A percentile compares a stretch with the other conserved stretches of the same genome.
Conservation (phyloP, 2,113 vertebrate species). For the Philantomba maxwellii region DNA sequence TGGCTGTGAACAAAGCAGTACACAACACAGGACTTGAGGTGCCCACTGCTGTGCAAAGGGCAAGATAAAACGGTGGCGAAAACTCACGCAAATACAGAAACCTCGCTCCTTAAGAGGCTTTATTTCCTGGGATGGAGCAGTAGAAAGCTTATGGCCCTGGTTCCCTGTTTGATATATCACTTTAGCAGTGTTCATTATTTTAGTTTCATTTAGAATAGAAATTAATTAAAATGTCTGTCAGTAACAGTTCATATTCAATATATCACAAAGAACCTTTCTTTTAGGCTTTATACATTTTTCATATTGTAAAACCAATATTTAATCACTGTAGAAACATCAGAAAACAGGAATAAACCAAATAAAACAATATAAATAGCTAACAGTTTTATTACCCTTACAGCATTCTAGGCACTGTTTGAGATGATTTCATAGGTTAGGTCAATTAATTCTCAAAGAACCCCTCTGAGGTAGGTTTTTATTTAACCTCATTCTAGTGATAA, state of each 20-base stretch:
- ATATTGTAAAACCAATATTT: constrained; percentile 10
- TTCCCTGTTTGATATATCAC: neutral
- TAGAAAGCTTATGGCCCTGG: neutral
- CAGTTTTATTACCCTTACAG: neutral
- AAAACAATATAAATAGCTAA: neutral
- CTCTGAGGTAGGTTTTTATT: neutral
- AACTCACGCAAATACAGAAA: neutral
- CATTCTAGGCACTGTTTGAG: neutral
- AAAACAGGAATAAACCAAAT: constrained; percentile 22
- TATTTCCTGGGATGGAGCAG: neutral
- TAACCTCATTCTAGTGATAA: neutral
- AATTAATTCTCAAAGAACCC: neutral
- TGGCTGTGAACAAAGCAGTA: neutral
- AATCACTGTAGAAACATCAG: constrained; percentile 4
- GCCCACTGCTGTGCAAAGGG: neutral
- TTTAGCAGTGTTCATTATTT: constrained; percentile 32
- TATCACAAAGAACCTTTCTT: constrained; percentile 7
- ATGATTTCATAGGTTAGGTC: neutral
- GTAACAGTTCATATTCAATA: neutral
- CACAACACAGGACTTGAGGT: neutral
- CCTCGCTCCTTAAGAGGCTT: neutral
- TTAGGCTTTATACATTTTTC: neutral
- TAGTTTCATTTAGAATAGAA: constrained; percentile 33
- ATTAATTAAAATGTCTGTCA: constrained; percentile 42
- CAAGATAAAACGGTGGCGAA: neutral